Evolutionary conservation across 2,888 invertebrate genomes (phyloP), one percentile per base, ranked within the genome.

Genomic region (Aphidius colemani): DNA sequence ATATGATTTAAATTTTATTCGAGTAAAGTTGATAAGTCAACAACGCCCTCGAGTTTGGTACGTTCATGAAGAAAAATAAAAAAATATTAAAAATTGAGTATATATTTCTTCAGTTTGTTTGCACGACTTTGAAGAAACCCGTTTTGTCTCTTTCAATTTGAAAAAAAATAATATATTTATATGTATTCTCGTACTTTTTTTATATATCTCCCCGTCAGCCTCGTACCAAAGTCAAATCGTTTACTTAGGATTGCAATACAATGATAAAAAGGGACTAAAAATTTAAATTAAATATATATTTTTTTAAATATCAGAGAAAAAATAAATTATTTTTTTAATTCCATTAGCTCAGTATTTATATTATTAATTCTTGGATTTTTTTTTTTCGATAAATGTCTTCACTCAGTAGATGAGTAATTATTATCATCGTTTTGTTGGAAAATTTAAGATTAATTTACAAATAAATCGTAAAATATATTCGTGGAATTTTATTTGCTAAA

Each of bases 81-180:
- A 18, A 18, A 18, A 18, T 18, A 2, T 18, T 1, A 18, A 18
- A 18, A 18, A 18, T 18, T 75, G 71, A 70, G 69, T 69, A 67
- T 69, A 53, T 41, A 43, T 50, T 41, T 65, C 67, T 66, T 62
- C 2, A 67, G 69, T 70, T 68, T 80, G 78, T 80, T 80, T 80
- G 80, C 80, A 78, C 78, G 79, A 78, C 75, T 78, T 78, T 76
- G 75, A 79, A 75, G 76, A 79, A 79, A 80, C 80, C 76, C 78
- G 78, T 79, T 79, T 75, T 73, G 68, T 71, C 69, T 71, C 70
- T 69, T 72, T 70, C 69, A 67, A 71, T 68, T 67, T 18, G 1
- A 18, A 18, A 18, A 18, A 18, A 18, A 18, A 18, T 18, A 18
- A 18, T 18, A 18, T 18, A 18, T 18, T 18, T 18, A 18, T 18